Percentiles rank a stretch among this genome's conserved stretches.
These are phyloP conservation scores for Teleiodes luculella DNA, from an alignment of 2,888 invertebrate genomes.

Conservation along the genomic window DNA sequence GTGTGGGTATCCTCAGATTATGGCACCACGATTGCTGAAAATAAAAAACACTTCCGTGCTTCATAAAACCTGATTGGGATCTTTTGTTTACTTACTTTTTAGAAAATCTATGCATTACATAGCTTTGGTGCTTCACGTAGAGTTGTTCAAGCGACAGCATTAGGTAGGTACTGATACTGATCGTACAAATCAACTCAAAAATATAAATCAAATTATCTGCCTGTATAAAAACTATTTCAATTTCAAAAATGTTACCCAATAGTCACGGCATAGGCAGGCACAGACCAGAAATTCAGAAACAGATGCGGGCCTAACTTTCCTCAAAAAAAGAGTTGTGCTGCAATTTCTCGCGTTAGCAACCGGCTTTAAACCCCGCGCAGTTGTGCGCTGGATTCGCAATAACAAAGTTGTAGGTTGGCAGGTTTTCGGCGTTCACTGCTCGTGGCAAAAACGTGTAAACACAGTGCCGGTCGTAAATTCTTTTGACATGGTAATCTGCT, in stretches of 20 bases:
- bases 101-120: too few species aligned
- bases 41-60: too few species aligned
- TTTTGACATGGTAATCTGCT: constrained; percentile 63
- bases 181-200: too few species aligned
- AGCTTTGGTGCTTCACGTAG: too few species aligned
- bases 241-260: background rate
- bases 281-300: background rate
- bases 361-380: background rate
- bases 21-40: too few species aligned
- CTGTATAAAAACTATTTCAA: background rate
- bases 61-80: too few species aligned
- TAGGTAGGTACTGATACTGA: too few species aligned
- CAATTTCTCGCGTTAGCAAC: constrained; percentile 15
- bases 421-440: constrained; percentile 48
- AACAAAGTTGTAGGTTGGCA: constrained; percentile 39
- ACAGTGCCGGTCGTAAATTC: constrained; percentile 48
- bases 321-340: background rate
- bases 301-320: background rate
- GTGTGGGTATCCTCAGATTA: too few species aligned
- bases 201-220: background rate
- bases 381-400: constrained; percentile 32
- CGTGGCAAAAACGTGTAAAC: constrained; percentile 52
- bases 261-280: background rate
- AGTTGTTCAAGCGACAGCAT: too few species aligned
- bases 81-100: too few species aligned